Percentiles rank a stretch among this genome's conserved stretches.
Conservation (phyloP, 2,797 vertebrate species). For the Callimico goeldii region DNA sequence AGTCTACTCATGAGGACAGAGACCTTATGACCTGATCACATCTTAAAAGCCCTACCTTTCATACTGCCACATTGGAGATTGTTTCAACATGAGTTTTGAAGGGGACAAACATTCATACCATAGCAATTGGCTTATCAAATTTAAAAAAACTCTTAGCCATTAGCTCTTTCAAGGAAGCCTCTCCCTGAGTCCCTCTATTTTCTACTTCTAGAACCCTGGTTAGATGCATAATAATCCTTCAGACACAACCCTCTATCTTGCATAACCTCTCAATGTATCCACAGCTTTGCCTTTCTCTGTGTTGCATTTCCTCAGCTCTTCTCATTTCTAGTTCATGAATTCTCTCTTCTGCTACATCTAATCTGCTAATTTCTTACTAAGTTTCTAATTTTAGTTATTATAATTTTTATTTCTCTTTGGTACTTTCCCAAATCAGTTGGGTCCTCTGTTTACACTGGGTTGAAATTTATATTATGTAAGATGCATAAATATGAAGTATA, state of each 20-base stretch:
- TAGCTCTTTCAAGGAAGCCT: neutral
- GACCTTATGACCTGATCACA: neutral
- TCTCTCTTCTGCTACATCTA: conserved; percentile 11
- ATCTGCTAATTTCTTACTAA: conserved; percentile 29
- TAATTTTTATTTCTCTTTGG: neutral
- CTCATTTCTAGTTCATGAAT: neutral
- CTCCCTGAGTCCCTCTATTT: neutral
- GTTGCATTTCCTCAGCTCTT: neutral
- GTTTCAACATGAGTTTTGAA: neutral
- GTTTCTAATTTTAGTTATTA: conserved; percentile 26
- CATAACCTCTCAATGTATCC: neutral
- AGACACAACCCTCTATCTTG: neutral
- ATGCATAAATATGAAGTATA: neutral
- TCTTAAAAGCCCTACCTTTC: neutral
- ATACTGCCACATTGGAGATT: neutral
- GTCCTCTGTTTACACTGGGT: neutral
- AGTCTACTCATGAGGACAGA: neutral
- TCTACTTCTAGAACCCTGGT: neutral
- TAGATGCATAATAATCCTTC: neutral
- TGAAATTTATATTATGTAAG: conserved; percentile 6
- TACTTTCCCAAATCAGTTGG: neutral
- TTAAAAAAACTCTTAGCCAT: neutral
- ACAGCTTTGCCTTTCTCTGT: neutral
- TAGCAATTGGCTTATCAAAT: neutral
- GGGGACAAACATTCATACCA: neutral